Percentiles rank a stretch among this genome's conserved stretches.
phyloP scores from a whole-genome alignment of 1,140 invertebrate species.

The Drosophila neocordata region DNA sequence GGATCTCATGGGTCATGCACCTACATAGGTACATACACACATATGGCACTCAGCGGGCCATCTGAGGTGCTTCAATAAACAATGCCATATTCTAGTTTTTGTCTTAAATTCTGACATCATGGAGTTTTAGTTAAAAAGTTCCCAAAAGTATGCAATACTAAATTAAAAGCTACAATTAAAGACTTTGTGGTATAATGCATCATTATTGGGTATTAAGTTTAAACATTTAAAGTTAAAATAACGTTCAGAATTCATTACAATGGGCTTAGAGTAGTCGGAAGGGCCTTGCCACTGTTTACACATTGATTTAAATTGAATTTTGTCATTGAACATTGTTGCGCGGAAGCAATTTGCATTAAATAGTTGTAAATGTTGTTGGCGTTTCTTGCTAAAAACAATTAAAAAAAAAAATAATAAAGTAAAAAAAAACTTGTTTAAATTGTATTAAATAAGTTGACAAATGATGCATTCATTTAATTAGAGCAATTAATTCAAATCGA shows the following conservation, averaged over 20 bases:
- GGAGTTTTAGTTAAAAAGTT: not conserved
- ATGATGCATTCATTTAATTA: conserved; percentile 66
- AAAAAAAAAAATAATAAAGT: not conserved
- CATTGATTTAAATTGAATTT: not conserved
- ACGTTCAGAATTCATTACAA: too few species aligned
- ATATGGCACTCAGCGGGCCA: too few species aligned
- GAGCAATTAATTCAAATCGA: conserved; percentile 58
- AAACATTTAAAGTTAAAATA: too few species aligned
- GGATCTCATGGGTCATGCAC: too few species aligned
- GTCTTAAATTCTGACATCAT: too few species aligned
- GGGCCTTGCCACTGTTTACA: not conserved
- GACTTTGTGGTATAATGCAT: too few species aligned
- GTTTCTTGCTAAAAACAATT: too few species aligned
- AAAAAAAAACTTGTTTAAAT: conserved; percentile 22
- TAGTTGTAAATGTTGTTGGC: not conserved
- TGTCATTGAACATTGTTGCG: not conserved
- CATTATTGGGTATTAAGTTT: too few species aligned
- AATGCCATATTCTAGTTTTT: too few species aligned
- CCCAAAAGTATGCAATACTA: conserved; percentile 4
- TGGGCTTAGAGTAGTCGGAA: not conserved
- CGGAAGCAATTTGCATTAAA: not conserved
- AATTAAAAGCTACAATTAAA: too few species aligned
- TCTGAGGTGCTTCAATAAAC: too few species aligned
- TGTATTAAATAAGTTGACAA: conserved; percentile 43
- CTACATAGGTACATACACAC: too few species aligned